A percentile compares a stretch with the other conserved stretches of the same genome.
phyloP scores from a whole-genome alignment of 2,113 vertebrate genomes.

The Mobula hypostoma region DNA sequence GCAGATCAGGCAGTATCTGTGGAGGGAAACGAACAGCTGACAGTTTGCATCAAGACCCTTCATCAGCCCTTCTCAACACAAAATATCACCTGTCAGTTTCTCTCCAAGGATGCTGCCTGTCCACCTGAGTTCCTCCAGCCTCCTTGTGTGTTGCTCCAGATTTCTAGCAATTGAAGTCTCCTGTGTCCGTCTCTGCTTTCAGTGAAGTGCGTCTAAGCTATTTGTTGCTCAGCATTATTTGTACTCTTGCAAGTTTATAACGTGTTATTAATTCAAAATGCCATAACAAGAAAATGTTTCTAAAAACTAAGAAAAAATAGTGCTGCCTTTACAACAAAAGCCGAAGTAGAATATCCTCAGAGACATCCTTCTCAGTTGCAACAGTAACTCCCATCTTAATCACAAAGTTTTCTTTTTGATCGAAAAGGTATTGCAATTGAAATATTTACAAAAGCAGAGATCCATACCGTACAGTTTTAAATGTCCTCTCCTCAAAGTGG shows the following conservation, averaged over 20 bases:
- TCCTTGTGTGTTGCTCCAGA: too few species aligned
- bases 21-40: too few species aligned
- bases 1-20: too few species aligned
- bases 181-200: background rate
- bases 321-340: background rate
- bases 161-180: too few species aligned
- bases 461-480: slow-evolving; percentile 78
- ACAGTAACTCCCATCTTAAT: background rate
- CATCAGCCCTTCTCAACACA: too few species aligned
- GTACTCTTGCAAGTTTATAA: background rate
- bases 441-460: background rate
- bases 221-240: too few species aligned
- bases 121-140: too few species aligned
- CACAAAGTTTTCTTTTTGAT: background rate
- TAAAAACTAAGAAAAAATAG: background rate
- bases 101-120: too few species aligned
- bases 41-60: too few species aligned
- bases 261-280: background rate
- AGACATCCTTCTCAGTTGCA: background rate
- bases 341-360: background rate
- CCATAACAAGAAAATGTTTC: background rate
- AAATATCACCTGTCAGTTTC: too few species aligned
- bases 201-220: too few species aligned
- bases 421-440: background rate
- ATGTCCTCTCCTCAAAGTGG: slow-evolving; percentile 83